Evolutionary conservation across 2,888 invertebrate genomes (phyloP), one percentile per base, ranked within the genome.

Genomic region (Lasioglossum leucozonium): DNA sequence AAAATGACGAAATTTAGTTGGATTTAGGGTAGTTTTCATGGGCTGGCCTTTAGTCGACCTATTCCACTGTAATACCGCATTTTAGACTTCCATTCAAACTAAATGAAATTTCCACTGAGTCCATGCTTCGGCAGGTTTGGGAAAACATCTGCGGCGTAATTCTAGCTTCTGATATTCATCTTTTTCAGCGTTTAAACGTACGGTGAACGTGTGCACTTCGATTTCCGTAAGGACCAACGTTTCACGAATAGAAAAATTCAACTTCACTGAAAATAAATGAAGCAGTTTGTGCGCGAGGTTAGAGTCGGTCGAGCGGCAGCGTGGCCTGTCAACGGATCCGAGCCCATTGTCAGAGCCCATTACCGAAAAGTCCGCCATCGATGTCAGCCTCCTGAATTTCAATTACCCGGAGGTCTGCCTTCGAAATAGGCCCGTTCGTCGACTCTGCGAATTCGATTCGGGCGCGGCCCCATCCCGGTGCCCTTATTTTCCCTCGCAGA

Each of bases 391-490:
- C 77, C 69, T 72, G 88, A 81, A 83, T 88, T 87, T 85, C 88
- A 79, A 82, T 85, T 81, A 84, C 76, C 85, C 62, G 67, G 22
- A 69, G 62, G 69, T 79, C 83, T 79, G 81, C 75, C 81, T 65
- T 81, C 42, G 81, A 37, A 44, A 62, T n/a, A 72, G 37, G 72
- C 30, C 62, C 87, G 74, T 78, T 82, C 86, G 83, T 76, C 84
- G 80, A 74, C 73, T 76, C 74, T 65, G 71, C 77, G 81, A 81
- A 87, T 88, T 87, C 81, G 78, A 86, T 88, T 87, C 77, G 80
- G 72, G 74, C 78, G 76, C 81, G 65, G 47, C 79, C 76, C 65
- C 67, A 67, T 73, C 85, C 82, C 82, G 72, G 69, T 81, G 79
- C 74, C 83, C 76, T 85, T 72, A 83, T 87, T 84, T 84, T 75